These are phyloP conservation scores for Epinotia brunnichana DNA, from an alignment of 2,888 invertebrate species.

Conservation along the genomic window DNA sequence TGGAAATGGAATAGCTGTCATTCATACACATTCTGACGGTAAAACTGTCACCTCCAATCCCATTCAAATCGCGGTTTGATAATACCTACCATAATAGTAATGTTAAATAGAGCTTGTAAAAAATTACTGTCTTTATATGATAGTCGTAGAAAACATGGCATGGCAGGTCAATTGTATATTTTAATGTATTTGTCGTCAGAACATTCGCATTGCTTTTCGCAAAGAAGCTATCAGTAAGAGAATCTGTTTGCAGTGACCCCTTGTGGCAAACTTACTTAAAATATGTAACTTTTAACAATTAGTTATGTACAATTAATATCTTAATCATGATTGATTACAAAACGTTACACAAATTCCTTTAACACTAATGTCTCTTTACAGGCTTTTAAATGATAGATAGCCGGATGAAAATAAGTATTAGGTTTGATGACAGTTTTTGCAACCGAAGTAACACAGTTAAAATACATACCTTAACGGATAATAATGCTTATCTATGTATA, in stretches of 20 bases:
- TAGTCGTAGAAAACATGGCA: neutral
- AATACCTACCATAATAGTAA: too few species aligned
- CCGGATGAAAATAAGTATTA: neutral
- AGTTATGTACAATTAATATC: neutral
- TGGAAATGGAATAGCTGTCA: too few species aligned
- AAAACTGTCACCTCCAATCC: too few species aligned
- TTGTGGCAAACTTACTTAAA: neutral
- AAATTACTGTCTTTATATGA: neutral
- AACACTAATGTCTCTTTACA: neutral
- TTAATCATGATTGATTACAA: neutral
- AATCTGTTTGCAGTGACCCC: neutral
- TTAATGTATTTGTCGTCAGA: neutral
- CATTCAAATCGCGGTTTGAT: too few species aligned
- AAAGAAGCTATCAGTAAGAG: neutral
- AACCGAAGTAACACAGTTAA: neutral
- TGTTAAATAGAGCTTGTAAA: too few species aligned
- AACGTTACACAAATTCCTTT: neutral
- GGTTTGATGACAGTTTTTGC: neutral
- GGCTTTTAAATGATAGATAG: neutral
- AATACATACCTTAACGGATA: too few species aligned
- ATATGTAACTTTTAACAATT: neutral
- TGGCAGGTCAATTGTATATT: neutral
- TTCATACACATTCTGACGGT: too few species aligned
- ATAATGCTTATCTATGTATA: too few species aligned
- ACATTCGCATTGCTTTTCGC: conserved; percentile 7